These are phyloP conservation scores for Drosophila fuyamai DNA, from an alignment of 1,140 invertebrate species.

Conservation along the genomic window DNA sequence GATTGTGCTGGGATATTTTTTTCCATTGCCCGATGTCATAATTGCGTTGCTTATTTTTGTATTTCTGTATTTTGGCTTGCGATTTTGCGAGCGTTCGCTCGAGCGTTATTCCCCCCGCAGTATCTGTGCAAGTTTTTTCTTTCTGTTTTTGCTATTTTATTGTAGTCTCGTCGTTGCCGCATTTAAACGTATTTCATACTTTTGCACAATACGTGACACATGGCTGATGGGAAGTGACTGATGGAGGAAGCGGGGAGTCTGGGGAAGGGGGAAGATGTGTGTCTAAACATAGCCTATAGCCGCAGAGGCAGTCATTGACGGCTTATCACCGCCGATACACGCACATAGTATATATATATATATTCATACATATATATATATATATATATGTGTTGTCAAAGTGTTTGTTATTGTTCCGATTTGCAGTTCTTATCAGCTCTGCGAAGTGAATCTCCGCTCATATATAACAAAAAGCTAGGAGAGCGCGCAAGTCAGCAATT, in stretches of 20 bases:
- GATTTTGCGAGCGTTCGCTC: conserved; percentile 38
- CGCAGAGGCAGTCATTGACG: conserved; percentile 47
- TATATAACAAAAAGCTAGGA: conserved; percentile 13
- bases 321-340: conserved; percentile 36
- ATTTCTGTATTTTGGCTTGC: conserved; percentile 38
- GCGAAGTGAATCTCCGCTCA: conserved; percentile 20
- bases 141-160: conserved; percentile 45
- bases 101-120: conserved; percentile 10
- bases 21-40: conserved; percentile 55
- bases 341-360: conserved; percentile 2
- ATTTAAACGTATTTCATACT: conserved; percentile 45
- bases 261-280: conserved; percentile 6
- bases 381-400: conserved; percentile 4
- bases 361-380: neutral
- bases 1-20: conserved; percentile 16
- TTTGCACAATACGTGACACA: conserved; percentile 63
- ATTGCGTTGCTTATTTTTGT: conserved; percentile 63
- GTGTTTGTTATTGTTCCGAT: conserved; percentile 34
- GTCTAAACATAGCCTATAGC: conserved; percentile 49
- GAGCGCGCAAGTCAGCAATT: neutral
- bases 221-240: conserved; percentile 51
- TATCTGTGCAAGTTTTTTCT: conserved; percentile 53
- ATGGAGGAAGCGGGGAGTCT: neutral
- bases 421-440: conserved; percentile 32
- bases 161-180: conserved; percentile 39